Base-by-base conservation (phyloP, 2,888 invertebrate genomes). In the Tillus elongatus region DNA sequence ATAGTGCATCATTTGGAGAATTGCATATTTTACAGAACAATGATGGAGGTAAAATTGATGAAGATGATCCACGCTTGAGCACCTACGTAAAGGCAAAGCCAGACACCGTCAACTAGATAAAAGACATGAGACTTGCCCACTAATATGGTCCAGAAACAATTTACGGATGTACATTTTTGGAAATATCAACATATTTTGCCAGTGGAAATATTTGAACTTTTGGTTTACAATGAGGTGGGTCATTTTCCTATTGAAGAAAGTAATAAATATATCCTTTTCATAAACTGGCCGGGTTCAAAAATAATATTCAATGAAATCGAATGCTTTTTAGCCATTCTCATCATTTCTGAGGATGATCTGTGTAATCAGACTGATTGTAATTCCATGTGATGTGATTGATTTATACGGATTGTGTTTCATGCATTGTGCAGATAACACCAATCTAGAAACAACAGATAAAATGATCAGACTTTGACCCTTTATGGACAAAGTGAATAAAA, bases 241-340 rank as follows among this genome's bases (percentile, higher is more conserved):
- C n/a, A 35, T 8, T 38, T 35, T n/a, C 14, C 33, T 13, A 13
- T 34, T 11, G 33, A 33, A 14, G 34, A 38, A 28, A 38, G 29
- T 35, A 28, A 35, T 15, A 16, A 29, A 34, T 38, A 38, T 16
- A 34, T 29, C 3, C 13, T 14, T 2, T 12, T 27, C 4, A 37
- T 35, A 12, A 37, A 37, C 11, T 27, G 14, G 29, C 16, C 33
- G 19, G 30, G 37, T 27, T 36, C 40, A 19, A 30, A 40, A 13
- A 42, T 42, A 35, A 36, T 40, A 3, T 9, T 11, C n/a, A 37
- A 39, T 9, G 43, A 43, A 43, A 37, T 42, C 10, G 42, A 31
- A 35, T 45, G 43, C 32, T 46, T 44, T 31, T 19, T 39, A 33
- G 44, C 42, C 15, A 41, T 44, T 8, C 37, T 42, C 4, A 42